These are phyloP conservation scores for Onthophagus sagittarius DNA, from an alignment of 2,888 invertebrate species.

Conservation along the genomic window DNA sequence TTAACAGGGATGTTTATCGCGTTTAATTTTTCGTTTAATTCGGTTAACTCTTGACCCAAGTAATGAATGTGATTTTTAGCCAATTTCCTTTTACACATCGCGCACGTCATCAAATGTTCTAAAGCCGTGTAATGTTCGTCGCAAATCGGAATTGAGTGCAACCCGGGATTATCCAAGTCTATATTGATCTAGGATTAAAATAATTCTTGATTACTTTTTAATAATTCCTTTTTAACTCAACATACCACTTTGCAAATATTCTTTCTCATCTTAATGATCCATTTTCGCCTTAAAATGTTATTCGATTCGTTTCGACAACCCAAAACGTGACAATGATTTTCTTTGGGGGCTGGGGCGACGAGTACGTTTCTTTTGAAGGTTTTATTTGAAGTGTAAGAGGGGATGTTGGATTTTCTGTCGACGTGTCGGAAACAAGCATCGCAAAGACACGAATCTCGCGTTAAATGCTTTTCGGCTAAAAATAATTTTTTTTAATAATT, in stretches of 20 bases:
- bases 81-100: constrained; percentile 70
- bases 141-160: constrained; percentile 68
- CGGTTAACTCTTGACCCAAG: constrained; percentile 57
- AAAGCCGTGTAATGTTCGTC: constrained; percentile 66
- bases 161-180: constrained; percentile 60
- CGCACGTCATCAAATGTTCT: constrained; percentile 71
- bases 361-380: constrained; percentile 40
- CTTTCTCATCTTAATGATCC: constrained; percentile 66
- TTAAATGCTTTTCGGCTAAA: constrained; percentile 74
- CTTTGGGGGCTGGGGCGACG: constrained; percentile 44
- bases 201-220: not conserved
- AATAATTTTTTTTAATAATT: not conserved
- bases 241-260: constrained; percentile 62
- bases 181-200: constrained; percentile 51
- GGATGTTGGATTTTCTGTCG: constrained; percentile 74
- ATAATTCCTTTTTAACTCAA: constrained; percentile 12
- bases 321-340: constrained; percentile 60
- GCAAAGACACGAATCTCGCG: constrained; percentile 80
- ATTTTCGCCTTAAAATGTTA: constrained; percentile 67
- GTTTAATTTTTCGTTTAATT: constrained; percentile 53
- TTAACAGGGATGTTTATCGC: constrained; percentile 66
- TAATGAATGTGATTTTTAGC: constrained; percentile 75
- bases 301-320: constrained; percentile 59
- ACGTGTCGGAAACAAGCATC: constrained; percentile 85
- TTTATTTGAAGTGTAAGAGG: constrained; percentile 59